Base-by-base conservation (phyloP, 2,113 vertebrate species). In the Apodemus speciosus region DNA sequence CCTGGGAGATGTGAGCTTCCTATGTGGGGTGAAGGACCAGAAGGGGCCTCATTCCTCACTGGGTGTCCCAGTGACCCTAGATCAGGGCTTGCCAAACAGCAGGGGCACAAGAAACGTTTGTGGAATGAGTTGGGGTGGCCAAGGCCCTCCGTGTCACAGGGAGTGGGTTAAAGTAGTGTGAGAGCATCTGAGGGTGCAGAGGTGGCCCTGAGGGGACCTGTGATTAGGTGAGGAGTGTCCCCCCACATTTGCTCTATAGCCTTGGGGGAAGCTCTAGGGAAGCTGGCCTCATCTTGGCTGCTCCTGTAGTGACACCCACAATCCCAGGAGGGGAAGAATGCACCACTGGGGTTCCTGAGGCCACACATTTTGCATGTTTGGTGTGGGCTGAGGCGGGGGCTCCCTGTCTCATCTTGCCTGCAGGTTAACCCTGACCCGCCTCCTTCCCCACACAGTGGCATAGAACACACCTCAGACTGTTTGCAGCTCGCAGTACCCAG, bases 311-410 rank as follows among this genome's bases (percentile, higher is more conserved):
- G 56, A 43, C 51, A 27, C 51, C 90, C 84, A 49, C 58, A 4
- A 49, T 38, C 51, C 30, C 11, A n/a, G 86, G n/a, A 51, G 30
- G 49, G 58, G 71, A 85, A 38, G 9, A 69, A 9, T 21, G 38
- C 11, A 4, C 46, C 40, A 11, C 30, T 5, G 23, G 64, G 66
- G n/a, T 6, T 60, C 30, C 23, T 3, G 40, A 0, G 0, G 46
- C 51, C 68, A 62, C 32, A 18, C 10, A 4, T 14, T 27, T 16
- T 27, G 58, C 32, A 40, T 66, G 9, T 32, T 21, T 73, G 56
- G 35, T 1, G 30, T n/a, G 10, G 38, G 58, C 13, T 43, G 14
- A 49, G 73, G 40, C 25, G 72, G 62, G 79, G 89, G 27, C 56
- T 85, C 60, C 38, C 89, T 38, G 56, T 46, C 35, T 20, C 58